Evolutionary conservation across 1,140 invertebrate genomes (phyloP), one percentile per base, ranked within the genome.

Genomic region (Sarcophaga bullata): DNA sequence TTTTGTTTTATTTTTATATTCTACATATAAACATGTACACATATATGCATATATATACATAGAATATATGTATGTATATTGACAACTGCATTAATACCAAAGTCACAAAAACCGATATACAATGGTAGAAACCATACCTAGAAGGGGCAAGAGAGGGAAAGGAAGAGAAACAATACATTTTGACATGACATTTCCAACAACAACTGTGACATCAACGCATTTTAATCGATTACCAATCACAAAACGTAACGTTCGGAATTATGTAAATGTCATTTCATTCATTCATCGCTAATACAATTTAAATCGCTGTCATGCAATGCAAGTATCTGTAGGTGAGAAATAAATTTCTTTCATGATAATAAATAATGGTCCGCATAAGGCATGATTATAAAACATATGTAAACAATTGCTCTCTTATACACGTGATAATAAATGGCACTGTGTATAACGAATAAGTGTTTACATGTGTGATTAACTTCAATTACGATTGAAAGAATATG

Each of bases 271-370:
- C 75, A 78, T 78, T 37, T 76, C 75, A 50, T n/a, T n/a, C 52
- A 78, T 52, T 78, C 50, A 78, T 78, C 75, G 75, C 1, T 19
- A 78, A 78, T 48, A 78, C 75, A 78, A 78, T 78, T 78, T 78
- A 78, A 78, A 78, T 78, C 75, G 17, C 50, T 78, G 48, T 78
- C 75, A 78, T 50, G n/a, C 19, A n/a, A n/a, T n/a, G n/a, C n/a
- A n/a, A n/a, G n/a, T n/a, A n/a, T 37, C 1, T 17, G 58, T 17
- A 37, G 25, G 58, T n/a, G 17, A n/a, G n/a, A 62, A 62, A 3
- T 0, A 62, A 52, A 10, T 52, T 52, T 52, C 50, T 9, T 52
- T 10, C 50, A 52, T 52, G 13, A 52, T 52, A 52, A 52, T 10
- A 52, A 1, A 6, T 50, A 50, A 50, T 10, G 8, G 50, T 10